Conservation (phyloP, 2,888 invertebrate genomes). For the Drosophila prolongata region DNA sequence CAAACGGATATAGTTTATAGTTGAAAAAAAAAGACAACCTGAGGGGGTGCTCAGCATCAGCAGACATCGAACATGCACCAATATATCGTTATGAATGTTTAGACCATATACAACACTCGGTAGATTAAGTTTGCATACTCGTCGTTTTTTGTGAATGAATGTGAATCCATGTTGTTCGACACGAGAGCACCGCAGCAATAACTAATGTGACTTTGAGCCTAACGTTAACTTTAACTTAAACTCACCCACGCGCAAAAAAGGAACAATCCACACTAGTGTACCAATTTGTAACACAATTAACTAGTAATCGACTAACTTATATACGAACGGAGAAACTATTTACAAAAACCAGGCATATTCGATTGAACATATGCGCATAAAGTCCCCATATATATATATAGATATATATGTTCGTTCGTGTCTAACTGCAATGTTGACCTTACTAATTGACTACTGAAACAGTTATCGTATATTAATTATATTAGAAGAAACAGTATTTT, state of each 20-base stretch:
- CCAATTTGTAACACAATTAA: conserved; percentile 58
- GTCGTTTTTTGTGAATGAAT: conserved; percentile 54
- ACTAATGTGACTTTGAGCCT: conserved; percentile 19
- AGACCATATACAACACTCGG: conserved; percentile 18
- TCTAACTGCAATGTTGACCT: conserved; percentile 71
- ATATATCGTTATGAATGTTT: conserved; percentile 56
- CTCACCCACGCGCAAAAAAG: conserved; percentile 48
- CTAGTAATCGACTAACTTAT: conserved; percentile 52
- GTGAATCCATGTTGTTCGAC: conserved; percentile 45
- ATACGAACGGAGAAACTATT: conserved; percentile 37
- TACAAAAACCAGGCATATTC: conserved; percentile 24
- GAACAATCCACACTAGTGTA: conserved; percentile 62
- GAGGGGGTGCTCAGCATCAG: conserved; percentile 36
- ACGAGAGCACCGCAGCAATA: conserved; percentile 35
- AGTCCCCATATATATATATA: conserved; percentile 14
- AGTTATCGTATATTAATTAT: conserved; percentile 58
- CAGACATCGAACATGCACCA: conserved; percentile 53
- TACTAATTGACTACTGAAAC: conserved; percentile 55
- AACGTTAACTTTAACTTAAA: conserved; percentile 22
- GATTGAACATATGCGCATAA: conserved; percentile 25
- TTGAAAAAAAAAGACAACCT: conserved; percentile 46
- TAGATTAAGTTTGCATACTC: conserved; percentile 54
- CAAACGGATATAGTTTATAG: conserved; percentile 12
- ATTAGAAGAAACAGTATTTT: conserved; percentile 61
- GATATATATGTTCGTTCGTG: conserved; percentile 30